Percentiles rank a stretch among this genome's conserved stretches.
Evolutionary conservation across 2,797 vertebrate species (phyloP).

Genomic region (Gastrophryne carolinensis): DNA sequence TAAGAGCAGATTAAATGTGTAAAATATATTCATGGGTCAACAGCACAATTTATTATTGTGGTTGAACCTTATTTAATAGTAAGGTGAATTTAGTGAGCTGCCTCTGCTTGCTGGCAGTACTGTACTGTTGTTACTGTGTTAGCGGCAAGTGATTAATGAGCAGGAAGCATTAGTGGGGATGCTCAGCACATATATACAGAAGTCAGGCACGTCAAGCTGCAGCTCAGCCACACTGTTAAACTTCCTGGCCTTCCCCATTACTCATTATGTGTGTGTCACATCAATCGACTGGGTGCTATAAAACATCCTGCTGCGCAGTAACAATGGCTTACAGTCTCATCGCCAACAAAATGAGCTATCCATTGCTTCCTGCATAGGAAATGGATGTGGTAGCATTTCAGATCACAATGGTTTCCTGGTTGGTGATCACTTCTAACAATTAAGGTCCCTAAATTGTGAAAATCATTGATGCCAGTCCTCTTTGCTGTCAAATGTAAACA

Average conservation of each 20-base stretch:
- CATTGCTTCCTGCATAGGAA: not conserved
- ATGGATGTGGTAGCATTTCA: not conserved
- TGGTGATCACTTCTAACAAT: not conserved
- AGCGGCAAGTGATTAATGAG: slow-evolving; percentile 58
- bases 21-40: too few species aligned
- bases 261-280: slow-evolving; percentile 7
- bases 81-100: slow-evolving; percentile 64
- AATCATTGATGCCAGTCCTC: not conserved
- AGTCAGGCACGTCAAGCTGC: not conserved
- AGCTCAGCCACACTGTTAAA: slow-evolving; percentile 6
- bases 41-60: slow-evolving; percentile 65
- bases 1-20: too few species aligned
- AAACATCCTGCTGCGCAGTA: not conserved
- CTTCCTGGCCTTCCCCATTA: slow-evolving; percentile 1
- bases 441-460: not conserved
- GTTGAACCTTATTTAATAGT: slow-evolving; percentile 61
- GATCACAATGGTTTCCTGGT: not conserved
- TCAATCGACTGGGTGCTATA: slow-evolving; percentile 11
- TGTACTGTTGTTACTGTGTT: slow-evolving; percentile 58
- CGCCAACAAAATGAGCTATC: not conserved
- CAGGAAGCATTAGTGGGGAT: slow-evolving; percentile 47
- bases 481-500: not conserved
- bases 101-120: slow-evolving; percentile 59
- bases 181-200: not conserved
- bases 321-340: slow-evolving; percentile 5